Percentiles rank a stretch among this genome's conserved stretches.
Conservation (phyloP, 2,888 invertebrate species). For the Thecophora atra region DNA sequence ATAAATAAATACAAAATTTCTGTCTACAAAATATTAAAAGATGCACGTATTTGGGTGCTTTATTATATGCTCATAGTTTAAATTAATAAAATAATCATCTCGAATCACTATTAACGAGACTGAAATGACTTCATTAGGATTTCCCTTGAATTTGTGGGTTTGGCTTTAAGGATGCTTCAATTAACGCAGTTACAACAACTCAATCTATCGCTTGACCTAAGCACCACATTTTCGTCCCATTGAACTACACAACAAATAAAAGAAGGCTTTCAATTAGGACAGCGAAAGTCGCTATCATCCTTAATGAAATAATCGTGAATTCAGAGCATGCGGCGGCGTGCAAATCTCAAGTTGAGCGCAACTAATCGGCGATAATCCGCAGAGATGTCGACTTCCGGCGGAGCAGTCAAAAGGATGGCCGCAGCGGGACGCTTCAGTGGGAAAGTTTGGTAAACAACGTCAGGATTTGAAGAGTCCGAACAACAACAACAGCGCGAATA, state of each 20-base stretch:
- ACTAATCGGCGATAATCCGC: constrained; percentile 48
- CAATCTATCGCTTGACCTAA: too few species aligned
- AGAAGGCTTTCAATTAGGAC: background rate
- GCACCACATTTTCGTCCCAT: too few species aligned
- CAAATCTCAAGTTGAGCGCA: constrained; percentile 41
- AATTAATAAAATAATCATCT: too few species aligned
- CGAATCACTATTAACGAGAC: too few species aligned
- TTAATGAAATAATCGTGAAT: background rate
- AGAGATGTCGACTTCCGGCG: constrained; percentile 6
- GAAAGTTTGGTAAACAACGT: constrained; percentile 61
- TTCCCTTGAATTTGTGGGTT: too few species aligned
- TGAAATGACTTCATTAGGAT: too few species aligned
- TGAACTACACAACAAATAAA: background rate
- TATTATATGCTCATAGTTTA: too few species aligned
- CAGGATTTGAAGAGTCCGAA: constrained; percentile 40
- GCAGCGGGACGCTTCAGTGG: constrained; percentile 54
- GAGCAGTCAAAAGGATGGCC: constrained; percentile 30
- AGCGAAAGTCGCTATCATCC: background rate
- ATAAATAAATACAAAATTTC: too few species aligned
- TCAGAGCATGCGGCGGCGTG: background rate
- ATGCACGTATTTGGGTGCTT: too few species aligned
- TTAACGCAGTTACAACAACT: too few species aligned
- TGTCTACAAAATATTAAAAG: too few species aligned
- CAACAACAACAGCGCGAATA: constrained; percentile 22
- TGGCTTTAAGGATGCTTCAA: too few species aligned